Evolutionary conservation across 2,113 vertebrate species (phyloP).

Genomic region (Anser cygnoides): DNA sequence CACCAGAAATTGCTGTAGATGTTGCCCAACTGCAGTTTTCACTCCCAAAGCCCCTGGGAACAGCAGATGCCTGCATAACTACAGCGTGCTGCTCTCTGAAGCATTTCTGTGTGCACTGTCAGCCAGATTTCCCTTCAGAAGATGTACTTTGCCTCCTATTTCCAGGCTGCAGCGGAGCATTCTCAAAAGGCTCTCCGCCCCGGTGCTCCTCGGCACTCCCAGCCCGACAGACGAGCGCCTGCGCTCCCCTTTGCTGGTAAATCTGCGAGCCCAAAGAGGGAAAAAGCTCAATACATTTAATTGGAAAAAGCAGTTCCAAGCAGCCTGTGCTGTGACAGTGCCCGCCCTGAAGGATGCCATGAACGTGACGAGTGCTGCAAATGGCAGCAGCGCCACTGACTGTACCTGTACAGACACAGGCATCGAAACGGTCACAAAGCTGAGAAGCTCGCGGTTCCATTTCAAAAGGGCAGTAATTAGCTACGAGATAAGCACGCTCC

Average conservation of each 20-base stretch:
- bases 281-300: not conserved
- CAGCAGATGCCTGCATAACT: not conserved
- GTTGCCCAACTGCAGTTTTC: not conserved
- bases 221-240: not conserved
- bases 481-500: not conserved
- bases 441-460: not conserved
- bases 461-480: not conserved
- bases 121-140: not conserved
- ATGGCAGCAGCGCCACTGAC: not conserved
- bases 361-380: not conserved
- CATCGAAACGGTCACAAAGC: not conserved
- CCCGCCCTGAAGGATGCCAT: not conserved
- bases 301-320: not conserved
- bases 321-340: not conserved
- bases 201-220: not conserved
- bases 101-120: fast-evolving
- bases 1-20: not conserved
- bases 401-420: not conserved
- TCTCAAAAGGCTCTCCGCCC: not conserved
- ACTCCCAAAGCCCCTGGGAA: not conserved
- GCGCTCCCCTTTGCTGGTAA: not conserved
- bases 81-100: fast-evolving
- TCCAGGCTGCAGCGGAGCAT: not conserved
- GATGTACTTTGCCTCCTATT: not conserved
- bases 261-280: not conserved